Evolutionary conservation across 2,797 vertebrate genomes (phyloP).

Genomic region (Vireo griseus): DNA sequence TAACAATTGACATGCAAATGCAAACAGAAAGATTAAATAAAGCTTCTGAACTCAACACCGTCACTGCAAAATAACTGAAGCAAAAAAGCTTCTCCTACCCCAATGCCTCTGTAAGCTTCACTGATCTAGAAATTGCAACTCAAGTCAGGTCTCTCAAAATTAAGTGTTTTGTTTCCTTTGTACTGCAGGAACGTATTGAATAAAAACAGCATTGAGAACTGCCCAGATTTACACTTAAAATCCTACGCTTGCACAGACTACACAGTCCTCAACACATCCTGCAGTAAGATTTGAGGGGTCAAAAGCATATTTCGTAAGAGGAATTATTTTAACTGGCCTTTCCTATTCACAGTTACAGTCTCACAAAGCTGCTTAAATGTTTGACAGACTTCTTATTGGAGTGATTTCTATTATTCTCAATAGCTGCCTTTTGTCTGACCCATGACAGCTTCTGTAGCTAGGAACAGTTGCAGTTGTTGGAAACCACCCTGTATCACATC

Average conservation of each 20-base stretch:
- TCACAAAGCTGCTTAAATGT: not conserved
- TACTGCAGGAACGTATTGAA: not conserved
- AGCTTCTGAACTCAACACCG: not conserved
- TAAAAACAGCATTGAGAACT: accelerated
- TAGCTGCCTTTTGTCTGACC: not conserved
- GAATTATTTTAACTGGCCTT: not conserved
- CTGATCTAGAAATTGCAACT: not conserved
- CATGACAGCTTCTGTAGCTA: not conserved
- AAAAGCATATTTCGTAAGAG: not conserved
- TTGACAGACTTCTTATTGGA: not conserved
- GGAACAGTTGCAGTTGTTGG: not conserved
- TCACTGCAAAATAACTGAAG: not conserved
- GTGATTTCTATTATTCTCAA: not conserved
- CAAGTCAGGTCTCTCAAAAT: not conserved
- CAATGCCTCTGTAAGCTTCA: not conserved
- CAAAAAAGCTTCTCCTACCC: not conserved
- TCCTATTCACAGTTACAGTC: not conserved
- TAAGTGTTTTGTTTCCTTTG: not conserved
- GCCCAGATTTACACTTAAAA: not conserved
- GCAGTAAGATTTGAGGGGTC: not conserved
- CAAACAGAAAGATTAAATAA: not conserved
- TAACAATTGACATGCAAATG: not conserved
- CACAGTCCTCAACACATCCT: not conserved
- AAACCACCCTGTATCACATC: not conserved
- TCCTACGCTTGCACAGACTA: not conserved